Conservation (phyloP, 2,888 invertebrate species). For the Stegophylla sp. region DNA sequence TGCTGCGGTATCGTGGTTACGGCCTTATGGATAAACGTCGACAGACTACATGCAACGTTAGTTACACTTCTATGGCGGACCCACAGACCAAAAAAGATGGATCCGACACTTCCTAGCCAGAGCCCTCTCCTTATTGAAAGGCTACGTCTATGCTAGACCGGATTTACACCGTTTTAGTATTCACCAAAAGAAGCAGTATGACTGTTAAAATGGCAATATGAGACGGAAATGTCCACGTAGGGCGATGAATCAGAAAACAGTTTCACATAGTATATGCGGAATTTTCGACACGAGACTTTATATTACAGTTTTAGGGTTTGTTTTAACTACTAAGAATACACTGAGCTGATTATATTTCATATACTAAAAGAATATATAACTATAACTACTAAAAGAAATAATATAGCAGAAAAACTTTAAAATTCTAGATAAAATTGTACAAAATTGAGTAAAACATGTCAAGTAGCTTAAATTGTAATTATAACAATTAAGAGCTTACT, state of each 20-base stretch:
- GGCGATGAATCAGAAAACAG: constrained; percentile 21
- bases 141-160: constrained; percentile 22
- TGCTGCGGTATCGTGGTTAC: constrained; percentile 48
- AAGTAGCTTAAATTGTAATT: no score
- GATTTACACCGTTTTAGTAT: constrained; percentile 53
- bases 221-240: constrained; percentile 27
- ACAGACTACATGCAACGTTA: constrained; percentile 53
- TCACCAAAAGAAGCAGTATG: constrained; percentile 48
- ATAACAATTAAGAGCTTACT: no score
- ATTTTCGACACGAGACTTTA: not conserved
- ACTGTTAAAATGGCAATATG: constrained; percentile 49
- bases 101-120: constrained; percentile 22
- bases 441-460: not conserved
- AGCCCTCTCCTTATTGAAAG: constrained; percentile 25
- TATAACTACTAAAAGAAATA: not conserved
- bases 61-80: constrained; percentile 39
- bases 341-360: no score
- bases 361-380: constrained; percentile 16
- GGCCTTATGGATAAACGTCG: constrained; percentile 44
- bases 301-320: constrained; percentile 32
- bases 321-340: not conserved
- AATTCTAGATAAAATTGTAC: not conserved
- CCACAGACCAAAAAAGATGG: constrained; percentile 35
- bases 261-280: constrained; percentile 27
- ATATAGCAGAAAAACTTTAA: not conserved